A percentile compares a stretch with the other conserved stretches of the same genome.
Evolutionary conservation across 2,888 invertebrate species (phyloP).

Genomic region (Tupiocoris notatus): DNA sequence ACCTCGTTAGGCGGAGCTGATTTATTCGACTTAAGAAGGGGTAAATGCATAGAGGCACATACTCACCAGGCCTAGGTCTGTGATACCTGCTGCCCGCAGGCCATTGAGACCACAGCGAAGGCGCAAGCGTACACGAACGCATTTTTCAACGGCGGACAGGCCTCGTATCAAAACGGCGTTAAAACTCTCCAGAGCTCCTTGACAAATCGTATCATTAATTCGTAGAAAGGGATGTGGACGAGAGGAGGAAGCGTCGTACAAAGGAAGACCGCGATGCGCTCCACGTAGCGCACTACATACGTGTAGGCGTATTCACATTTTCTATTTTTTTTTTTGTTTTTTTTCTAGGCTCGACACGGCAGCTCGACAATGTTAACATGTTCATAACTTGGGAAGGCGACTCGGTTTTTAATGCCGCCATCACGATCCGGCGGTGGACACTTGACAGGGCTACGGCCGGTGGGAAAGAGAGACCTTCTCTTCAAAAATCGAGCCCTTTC

Average conservation of each 20-base stretch:
- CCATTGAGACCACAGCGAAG: not conserved
- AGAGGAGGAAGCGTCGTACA: constrained; percentile 1
- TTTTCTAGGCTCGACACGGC: not conserved
- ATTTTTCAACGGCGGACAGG: not conserved
- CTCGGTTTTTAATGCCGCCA: constrained; percentile 13
- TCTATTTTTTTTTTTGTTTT: not conserved
- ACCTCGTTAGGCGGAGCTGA: constrained; percentile 6
- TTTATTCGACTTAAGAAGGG: not conserved
- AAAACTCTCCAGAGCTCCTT: constrained; percentile 17
- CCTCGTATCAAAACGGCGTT: constrained; percentile 20
- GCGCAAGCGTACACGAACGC: not conserved
- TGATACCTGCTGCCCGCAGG: not conserved
- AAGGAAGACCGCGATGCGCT: not conserved
- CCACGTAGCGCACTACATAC: not conserved
- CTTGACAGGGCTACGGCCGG: constrained; percentile 2
- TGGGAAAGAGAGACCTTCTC: not conserved
- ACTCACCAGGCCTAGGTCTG: too few species aligned
- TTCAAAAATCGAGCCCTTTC: not conserved
- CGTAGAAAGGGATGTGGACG: constrained; percentile 2
- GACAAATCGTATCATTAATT: constrained; percentile 31
- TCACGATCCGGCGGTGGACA: constrained; percentile 25
- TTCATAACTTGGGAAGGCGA: constrained; percentile 22
- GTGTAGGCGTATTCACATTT: not conserved
- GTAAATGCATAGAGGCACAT: not conserved
- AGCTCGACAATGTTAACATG: constrained; percentile 18